phyloP scores from a whole-genome alignment of 2,888 invertebrate species.

The Drosophila limbata region DNA sequence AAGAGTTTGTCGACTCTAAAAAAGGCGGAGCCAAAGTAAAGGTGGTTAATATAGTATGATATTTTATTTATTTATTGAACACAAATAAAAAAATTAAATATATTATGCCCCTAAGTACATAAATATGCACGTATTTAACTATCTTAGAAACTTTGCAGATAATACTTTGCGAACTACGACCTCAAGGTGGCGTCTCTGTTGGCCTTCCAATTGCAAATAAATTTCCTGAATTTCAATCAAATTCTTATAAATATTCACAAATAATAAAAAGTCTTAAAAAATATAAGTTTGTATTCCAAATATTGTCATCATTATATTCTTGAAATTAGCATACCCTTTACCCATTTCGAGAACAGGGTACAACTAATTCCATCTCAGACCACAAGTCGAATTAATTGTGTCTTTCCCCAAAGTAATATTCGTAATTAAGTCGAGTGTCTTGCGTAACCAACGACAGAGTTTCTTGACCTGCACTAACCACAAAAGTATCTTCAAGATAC shows the following conservation, averaged over 20 bases:
- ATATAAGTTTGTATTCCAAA: no score
- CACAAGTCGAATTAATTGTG: neutral
- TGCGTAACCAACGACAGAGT: neutral
- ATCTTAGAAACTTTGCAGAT: no score
- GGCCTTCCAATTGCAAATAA: neutral
- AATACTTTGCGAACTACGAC: neutral
- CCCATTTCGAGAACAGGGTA: neutral
- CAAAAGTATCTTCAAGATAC: slow-evolving; percentile 1
- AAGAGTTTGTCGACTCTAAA: neutral
- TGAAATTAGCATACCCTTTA: neutral
- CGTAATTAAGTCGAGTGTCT: neutral
- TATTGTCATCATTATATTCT: neutral
- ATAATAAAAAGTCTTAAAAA: no score
- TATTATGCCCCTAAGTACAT: neutral
- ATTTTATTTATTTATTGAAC: neutral
- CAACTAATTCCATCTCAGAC: neutral
- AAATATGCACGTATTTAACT: neutral
- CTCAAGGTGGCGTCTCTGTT: neutral
- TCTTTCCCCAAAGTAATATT: neutral
- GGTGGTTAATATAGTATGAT: neutral
- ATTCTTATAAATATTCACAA: no score
- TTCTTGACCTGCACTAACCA: slow-evolving; percentile 17
- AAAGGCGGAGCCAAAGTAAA: neutral
- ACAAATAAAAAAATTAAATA: neutral
- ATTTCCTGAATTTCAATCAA: no score